These are phyloP conservation scores for Sinocyclocheilus maitianheensis DNA, from an alignment of 2,113 vertebrate species.

Conservation along the genomic window DNA sequence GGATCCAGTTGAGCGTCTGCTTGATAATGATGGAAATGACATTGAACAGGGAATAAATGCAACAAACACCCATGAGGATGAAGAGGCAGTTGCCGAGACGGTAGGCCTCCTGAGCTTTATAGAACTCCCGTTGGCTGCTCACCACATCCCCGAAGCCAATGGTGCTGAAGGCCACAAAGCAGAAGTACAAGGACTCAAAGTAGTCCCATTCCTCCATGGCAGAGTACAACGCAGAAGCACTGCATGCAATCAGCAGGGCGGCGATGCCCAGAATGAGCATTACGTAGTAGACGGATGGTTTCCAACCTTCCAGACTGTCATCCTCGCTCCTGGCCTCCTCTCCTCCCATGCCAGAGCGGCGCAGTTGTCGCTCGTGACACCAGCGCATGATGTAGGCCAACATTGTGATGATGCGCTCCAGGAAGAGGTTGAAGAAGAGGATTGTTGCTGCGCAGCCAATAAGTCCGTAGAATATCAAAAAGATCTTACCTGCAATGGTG, in stretches of 20 bases:
- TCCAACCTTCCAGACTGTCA: conserved; percentile 78
- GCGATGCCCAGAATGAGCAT: conserved; percentile 79
- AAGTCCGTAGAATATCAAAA: conserved; percentile 80
- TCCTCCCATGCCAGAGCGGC: conserved; percentile 62
- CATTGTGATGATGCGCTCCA: conserved; percentile 82
- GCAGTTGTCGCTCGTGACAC: conserved; percentile 73
- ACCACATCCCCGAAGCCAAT: conserved; percentile 81
- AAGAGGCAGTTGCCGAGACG: conserved; percentile 76
- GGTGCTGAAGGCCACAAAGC: conserved; percentile 82
- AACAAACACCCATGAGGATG: conserved; percentile 80
- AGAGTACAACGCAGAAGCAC: conserved; percentile 77
- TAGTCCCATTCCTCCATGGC: conserved; percentile 81
- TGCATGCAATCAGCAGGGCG: conserved; percentile 75
- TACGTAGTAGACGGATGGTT: conserved; percentile 79
- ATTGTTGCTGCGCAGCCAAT: conserved; percentile 80
- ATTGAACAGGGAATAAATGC: conserved; percentile 81
- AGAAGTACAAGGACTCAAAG: conserved; percentile 79
- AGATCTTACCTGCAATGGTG: conserved; percentile 77
- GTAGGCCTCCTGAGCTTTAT: conserved; percentile 76
- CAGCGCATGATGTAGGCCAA: conserved; percentile 80
- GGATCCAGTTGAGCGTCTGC: conserved; percentile 80
- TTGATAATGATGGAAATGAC: conserved; percentile 82
- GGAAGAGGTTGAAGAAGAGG: conserved; percentile 81
- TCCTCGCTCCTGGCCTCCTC: conserved; percentile 65
- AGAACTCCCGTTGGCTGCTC: conserved; percentile 74